Evolutionary conservation across 30 jellyfish, hydroid and myxozoan species (phyloP).

Genomic region (Calvadosia cruxmelitensis): DNA sequence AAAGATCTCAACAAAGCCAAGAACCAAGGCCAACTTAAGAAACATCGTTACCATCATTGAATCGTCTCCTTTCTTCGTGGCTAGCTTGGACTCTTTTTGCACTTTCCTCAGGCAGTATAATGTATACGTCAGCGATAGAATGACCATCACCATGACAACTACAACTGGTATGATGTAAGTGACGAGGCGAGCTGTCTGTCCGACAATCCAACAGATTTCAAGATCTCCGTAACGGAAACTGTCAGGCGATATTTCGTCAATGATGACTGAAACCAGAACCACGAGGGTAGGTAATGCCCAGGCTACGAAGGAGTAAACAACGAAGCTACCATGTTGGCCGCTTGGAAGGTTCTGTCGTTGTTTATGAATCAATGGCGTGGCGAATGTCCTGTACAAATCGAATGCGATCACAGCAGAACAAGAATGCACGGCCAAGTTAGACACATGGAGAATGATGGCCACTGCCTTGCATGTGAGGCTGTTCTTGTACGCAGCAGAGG

Average conservation of each 20-base stretch:
- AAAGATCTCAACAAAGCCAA: not conserved
- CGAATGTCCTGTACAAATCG: not conserved
- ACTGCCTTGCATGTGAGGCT: not conserved
- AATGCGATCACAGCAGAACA: not conserved
- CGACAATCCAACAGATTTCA: not conserved
- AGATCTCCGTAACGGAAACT: not conserved
- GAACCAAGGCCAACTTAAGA: not conserved
- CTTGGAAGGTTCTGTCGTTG: not conserved
- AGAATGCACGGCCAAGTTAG: not conserved
- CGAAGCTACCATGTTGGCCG: not conserved
- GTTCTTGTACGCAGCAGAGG: not conserved
- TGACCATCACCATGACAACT: not conserved
- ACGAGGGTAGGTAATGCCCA: not conserved
- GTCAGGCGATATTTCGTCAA: not conserved
- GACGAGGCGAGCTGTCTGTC: not conserved
- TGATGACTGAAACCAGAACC: not conserved
- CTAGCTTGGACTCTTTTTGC: not conserved
- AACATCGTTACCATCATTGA: not conserved
- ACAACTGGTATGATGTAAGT: not conserved
- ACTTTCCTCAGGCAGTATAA: not conserved
- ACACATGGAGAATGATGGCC: not conserved
- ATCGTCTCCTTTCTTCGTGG: not conserved
- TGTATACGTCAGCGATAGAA: not conserved
- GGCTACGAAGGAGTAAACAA: not conserved
- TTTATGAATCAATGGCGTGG: not conserved